Conservation (phyloP, 2,888 invertebrate genomes). For the Lepidocyrtinus sp. region DNA sequence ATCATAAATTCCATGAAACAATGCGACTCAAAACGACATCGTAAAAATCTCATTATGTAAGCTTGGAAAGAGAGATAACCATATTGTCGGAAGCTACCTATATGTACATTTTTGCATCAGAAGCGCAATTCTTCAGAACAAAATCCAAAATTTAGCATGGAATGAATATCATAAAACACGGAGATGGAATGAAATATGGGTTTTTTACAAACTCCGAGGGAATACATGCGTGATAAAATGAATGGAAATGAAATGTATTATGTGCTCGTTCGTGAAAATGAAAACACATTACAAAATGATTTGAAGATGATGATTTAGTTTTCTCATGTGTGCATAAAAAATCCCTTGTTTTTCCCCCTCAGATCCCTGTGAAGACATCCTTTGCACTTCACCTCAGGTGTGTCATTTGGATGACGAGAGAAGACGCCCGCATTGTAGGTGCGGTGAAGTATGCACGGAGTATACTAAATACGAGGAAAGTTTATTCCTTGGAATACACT, state of each 20-base stretch:
- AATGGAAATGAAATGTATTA: constrained; percentile 16
- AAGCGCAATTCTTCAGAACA: not conserved
- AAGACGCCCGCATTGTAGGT: constrained; percentile 84
- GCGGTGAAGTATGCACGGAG: constrained; percentile 80
- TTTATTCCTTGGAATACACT: not conserved
- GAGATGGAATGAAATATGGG: not conserved
- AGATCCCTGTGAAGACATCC: constrained; percentile 89
- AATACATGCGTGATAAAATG: constrained; percentile 15
- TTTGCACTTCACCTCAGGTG: constrained; percentile 84
- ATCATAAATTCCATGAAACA: constrained; percentile 1
- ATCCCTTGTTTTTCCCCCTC: constrained; percentile 71
- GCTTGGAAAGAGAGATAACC: not conserved
- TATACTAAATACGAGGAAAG: constrained; percentile 11
- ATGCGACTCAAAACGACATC: constrained; percentile 6
- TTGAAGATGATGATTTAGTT: constrained; percentile 41
- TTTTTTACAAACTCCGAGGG: constrained; percentile 13
- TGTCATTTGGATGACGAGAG: constrained; percentile 87
- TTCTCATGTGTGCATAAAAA: constrained; percentile 30
- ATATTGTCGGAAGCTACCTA: constrained; percentile 18
- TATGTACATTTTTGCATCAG: not conserved
- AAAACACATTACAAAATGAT: constrained; percentile 26
- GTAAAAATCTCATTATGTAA: constrained; percentile 19
- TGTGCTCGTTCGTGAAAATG: constrained; percentile 17
- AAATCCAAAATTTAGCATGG: not conserved
- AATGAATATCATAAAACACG: not conserved